phyloP scores from a whole-genome alignment of 1,140 invertebrate genomes.

The Solenopsis invicta region DNA sequence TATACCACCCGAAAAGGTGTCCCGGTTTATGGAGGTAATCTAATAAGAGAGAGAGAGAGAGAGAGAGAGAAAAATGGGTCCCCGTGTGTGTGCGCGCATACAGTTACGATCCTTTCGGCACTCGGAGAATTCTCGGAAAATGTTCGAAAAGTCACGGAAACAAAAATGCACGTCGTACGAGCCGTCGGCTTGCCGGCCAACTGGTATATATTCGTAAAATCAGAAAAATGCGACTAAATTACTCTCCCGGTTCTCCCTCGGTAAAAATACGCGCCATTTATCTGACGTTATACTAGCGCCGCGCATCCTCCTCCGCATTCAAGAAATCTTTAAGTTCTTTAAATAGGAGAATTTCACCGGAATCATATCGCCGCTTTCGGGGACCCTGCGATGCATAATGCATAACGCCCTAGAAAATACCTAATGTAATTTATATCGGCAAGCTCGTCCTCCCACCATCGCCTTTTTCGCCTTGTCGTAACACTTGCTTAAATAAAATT shows the following conservation, averaged over 20 bases:
- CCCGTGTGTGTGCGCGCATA: not conserved
- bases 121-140: constrained; percentile 43
- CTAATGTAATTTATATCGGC: constrained; percentile 36
- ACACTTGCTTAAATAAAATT: constrained; percentile 27
- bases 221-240: constrained; percentile 54
- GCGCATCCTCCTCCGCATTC: not conserved
- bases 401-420: not conserved
- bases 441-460: not conserved
- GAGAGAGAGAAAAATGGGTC: not conserved
- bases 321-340: constrained; percentile 28
- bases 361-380: not conserved
- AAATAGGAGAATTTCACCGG: not conserved
- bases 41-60: constrained; percentile 40
- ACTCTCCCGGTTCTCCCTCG: constrained; percentile 1
- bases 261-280: constrained; percentile 46
- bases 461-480: not conserved
- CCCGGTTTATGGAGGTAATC: constrained; percentile 32
- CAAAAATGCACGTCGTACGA: constrained; percentile 30
- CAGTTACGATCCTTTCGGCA: constrained; percentile 29
- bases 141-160: constrained; percentile 28
- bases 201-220: constrained; percentile 33
- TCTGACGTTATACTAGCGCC: constrained; percentile 29
- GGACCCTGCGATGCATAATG: not conserved
- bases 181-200: constrained; percentile 24
- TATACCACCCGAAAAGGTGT: constrained; percentile 11